Conservation (phyloP, 2,888 invertebrate genomes). For the Atethmia centrago region DNA sequence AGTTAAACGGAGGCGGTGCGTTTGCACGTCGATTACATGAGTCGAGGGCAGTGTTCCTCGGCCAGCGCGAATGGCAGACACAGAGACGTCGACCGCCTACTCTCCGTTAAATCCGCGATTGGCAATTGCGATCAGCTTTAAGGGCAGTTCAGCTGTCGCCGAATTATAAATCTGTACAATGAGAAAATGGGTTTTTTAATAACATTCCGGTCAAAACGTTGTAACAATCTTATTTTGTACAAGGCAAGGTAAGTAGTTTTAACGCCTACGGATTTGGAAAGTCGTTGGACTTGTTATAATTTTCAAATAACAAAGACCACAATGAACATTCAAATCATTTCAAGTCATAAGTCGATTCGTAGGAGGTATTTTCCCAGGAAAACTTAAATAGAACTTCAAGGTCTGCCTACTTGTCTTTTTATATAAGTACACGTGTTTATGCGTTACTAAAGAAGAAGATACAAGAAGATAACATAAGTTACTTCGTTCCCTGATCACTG, state of each 20-base stretch:
- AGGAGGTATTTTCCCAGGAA: background rate
- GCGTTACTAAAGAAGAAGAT: background rate
- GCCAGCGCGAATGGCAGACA: conserved; percentile 77
- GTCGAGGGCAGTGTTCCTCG: conserved; percentile 83
- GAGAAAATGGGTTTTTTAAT: conserved; percentile 42
- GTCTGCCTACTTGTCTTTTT: background rate
- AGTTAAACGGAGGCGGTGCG: conserved; percentile 85
- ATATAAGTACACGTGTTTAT: background rate
- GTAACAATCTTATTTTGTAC: conserved; percentile 1
- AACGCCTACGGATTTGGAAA: background rate
- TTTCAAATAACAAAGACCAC: background rate
- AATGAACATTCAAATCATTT: background rate
- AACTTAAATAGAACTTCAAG: conserved; percentile 1
- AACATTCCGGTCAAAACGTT: conserved; percentile 7
- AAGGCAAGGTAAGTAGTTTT: background rate
- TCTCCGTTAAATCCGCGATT: conserved; percentile 59
- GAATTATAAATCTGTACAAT: conserved; percentile 46
- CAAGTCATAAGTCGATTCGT: background rate
- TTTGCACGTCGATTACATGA: conserved; percentile 83
- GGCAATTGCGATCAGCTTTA: conserved; percentile 56
- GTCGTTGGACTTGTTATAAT: background rate
- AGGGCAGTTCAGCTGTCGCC: conserved; percentile 45
- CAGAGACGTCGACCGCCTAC: conserved; percentile 79
- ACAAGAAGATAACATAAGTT: background rate
- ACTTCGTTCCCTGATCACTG: background rate